Conservation (phyloP, 2,113 vertebrate species). For the Microtus richardsoni region DNA sequence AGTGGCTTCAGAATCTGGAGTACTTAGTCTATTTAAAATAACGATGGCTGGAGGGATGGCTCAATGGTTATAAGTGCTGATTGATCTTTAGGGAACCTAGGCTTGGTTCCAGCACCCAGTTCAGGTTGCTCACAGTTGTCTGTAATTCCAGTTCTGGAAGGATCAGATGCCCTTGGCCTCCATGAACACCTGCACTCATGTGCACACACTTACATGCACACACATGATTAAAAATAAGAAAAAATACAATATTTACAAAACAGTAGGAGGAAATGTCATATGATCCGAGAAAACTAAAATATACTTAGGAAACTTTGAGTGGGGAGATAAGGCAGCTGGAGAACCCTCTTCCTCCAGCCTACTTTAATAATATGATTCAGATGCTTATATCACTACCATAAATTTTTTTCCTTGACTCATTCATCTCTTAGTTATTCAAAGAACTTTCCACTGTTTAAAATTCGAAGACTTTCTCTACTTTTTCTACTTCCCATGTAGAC, state of each 20-base stretch:
- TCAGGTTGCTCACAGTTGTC: background rate
- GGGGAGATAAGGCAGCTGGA: constrained; percentile 53
- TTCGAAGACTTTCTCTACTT: background rate
- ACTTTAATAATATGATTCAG: constrained; percentile 34
- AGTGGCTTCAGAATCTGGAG: background rate
- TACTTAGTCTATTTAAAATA: background rate
- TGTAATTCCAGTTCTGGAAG: background rate
- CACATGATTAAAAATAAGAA: background rate
- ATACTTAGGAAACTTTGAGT: constrained; percentile 4
- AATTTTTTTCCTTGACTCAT: constrained; percentile 8
- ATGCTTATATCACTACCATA: constrained; percentile 2
- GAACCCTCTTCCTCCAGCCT: background rate
- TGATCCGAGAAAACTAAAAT: constrained; percentile 27
- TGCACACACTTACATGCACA: background rate
- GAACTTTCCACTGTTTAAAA: background rate
- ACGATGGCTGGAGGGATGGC: too few species aligned
- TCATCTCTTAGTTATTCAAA: constrained; percentile 23
- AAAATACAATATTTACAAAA: background rate
- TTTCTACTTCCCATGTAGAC: too few species aligned
- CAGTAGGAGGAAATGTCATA: background rate
- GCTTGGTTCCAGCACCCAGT: background rate
- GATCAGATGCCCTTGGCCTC: background rate
- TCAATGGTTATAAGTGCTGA: background rate
- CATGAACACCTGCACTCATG: background rate
- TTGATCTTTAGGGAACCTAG: background rate